These are phyloP conservation scores for Thaumetopoea pityocampa DNA, from an alignment of 1,140 invertebrate species.

Conservation along the genomic window DNA sequence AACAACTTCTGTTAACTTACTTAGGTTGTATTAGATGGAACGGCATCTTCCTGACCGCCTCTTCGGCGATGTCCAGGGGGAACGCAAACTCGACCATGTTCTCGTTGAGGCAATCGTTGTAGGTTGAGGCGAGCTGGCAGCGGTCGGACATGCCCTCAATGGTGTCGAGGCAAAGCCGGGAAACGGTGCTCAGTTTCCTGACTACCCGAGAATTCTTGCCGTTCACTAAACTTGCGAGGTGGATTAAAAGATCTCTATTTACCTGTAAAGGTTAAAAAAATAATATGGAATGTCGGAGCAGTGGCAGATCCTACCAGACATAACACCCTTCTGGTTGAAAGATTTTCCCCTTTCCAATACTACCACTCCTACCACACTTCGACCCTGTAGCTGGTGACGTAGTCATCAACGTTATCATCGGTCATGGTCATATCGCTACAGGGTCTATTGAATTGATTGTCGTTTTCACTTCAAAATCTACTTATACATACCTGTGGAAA, in stretches of 20 bases:
- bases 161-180: slow-evolving; percentile 54
- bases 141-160: slow-evolving; percentile 60
- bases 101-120: slow-evolving; percentile 65
- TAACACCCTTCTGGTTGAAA: no score
- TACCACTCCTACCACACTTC: no score
- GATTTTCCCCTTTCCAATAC: no score
- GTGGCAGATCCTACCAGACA: no score
- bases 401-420: no score
- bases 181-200: slow-evolving; percentile 54
- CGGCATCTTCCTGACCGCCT: slow-evolving; percentile 63
- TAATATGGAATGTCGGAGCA: no score
- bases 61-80: slow-evolving; percentile 62
- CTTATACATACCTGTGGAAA: no score
- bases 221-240: slow-evolving; percentile 60
- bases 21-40: slow-evolving; percentile 66
- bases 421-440: no score
- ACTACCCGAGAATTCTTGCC: slow-evolving; percentile 62
- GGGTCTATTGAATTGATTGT: no score
- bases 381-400: no score
- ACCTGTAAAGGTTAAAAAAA: slow-evolving; percentile 47
- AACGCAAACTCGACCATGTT: slow-evolving; percentile 68
- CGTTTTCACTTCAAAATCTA: no score
- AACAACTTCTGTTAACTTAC: slow-evolving; percentile 36
- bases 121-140: slow-evolving; percentile 60
- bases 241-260: slow-evolving; percentile 55